phyloP scores from a whole-genome alignment of 1,140 invertebrate genomes.

The Sitobion miscanthi region DNA sequence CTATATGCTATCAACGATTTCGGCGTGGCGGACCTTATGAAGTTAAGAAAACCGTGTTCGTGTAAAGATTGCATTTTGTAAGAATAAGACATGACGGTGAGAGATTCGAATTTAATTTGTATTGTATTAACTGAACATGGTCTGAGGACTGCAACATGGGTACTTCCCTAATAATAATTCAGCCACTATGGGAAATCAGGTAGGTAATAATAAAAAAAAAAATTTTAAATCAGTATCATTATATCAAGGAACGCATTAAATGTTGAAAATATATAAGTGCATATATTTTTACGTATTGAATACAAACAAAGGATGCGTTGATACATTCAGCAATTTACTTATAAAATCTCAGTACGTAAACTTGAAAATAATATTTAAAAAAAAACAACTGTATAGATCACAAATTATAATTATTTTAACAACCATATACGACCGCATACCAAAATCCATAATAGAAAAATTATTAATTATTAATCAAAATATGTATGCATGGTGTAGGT shows the following conservation, averaged over 20 bases:
- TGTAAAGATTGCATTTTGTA: neutral
- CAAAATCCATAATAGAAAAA: neutral
- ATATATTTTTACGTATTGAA: neutral
- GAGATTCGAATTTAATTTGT: neutral
- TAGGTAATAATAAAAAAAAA: neutral
- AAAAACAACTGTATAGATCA: neutral
- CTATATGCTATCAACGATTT: neutral
- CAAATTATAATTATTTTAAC: neutral
- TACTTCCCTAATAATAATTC: slow-evolving; percentile 8
- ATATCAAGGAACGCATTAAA: neutral
- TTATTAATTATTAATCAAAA: neutral
- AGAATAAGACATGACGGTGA: neutral
- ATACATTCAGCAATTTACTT: neutral
- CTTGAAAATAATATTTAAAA: neutral
- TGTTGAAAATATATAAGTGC: neutral
- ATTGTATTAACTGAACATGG: neutral
- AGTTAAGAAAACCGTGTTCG: neutral
- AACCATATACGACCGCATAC: neutral
- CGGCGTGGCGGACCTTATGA: neutral
- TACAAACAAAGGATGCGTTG: neutral
- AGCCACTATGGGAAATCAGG: neutral
- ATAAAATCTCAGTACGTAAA: neutral
- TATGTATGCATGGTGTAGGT: neutral
- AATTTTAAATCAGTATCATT: neutral
- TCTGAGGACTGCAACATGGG: neutral